These are phyloP conservation scores for Python bivittatus DNA, from an alignment of 2,113 vertebrate species.

Conservation along the genomic window DNA sequence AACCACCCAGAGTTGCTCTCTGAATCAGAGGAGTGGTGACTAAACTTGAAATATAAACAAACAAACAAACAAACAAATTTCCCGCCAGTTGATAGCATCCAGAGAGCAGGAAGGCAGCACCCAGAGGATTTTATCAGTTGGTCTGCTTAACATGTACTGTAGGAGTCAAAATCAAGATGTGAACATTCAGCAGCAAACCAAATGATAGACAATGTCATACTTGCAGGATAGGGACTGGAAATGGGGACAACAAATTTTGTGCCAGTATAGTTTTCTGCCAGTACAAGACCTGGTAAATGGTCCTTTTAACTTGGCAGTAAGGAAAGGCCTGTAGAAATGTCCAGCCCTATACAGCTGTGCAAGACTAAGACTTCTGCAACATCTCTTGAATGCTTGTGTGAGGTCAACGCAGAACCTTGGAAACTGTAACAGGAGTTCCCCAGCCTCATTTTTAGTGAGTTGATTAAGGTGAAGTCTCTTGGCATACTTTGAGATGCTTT, in stretches of 20 bases:
- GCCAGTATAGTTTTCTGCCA: background rate
- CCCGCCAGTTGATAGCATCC: background rate
- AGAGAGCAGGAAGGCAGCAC: background rate
- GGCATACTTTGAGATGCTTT: background rate
- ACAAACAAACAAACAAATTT: too few relatives aligned
- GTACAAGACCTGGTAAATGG: background rate
- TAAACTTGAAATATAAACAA: too few relatives aligned
- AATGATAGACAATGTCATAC: background rate
- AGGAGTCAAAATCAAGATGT: background rate
- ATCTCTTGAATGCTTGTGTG: background rate
- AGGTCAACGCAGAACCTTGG: background rate
- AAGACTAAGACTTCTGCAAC: background rate
- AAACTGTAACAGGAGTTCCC: background rate
- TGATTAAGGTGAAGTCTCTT: background rate
- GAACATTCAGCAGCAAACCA: background rate
- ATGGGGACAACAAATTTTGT: background rate
- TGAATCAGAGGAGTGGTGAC: too few relatives aligned
- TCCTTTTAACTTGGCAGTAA: background rate
- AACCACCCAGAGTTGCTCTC: too few relatives aligned
- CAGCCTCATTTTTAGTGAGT: background rate
- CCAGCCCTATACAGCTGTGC: background rate
- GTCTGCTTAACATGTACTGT: background rate
- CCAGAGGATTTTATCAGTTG: background rate
- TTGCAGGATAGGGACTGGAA: background rate
- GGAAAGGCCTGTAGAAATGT: background rate